These are phyloP conservation scores for Bambusicola thoracicus DNA, from an alignment of 2,113 vertebrate species.

Conservation along the genomic window DNA sequence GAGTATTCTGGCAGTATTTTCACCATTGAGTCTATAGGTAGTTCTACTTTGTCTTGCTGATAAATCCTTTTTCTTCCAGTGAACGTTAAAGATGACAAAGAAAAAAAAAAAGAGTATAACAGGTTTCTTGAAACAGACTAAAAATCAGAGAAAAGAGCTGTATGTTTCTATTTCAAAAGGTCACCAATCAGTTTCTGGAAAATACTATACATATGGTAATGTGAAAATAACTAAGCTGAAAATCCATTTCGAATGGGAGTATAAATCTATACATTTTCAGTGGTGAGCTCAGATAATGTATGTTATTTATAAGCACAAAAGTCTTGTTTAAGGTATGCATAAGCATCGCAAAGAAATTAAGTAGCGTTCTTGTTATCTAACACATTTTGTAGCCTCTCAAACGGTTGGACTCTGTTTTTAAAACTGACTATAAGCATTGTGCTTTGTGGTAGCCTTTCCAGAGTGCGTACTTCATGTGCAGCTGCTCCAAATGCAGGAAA, in stretches of 20 bases:
- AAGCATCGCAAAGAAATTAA: conserved; percentile 16
- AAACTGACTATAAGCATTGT: neutral
- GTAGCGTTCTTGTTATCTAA: neutral
- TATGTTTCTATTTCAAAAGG: neutral
- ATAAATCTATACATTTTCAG: conserved; percentile 34
- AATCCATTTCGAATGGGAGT: neutral
- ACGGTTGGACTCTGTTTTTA: conserved; percentile 33
- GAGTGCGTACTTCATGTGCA: neutral
- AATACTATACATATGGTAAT: neutral
- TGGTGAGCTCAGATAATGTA: neutral
- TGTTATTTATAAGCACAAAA: neutral
- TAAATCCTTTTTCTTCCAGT: neutral
- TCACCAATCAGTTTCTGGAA: conserved; percentile 1
- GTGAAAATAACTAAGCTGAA: conserved; percentile 48
- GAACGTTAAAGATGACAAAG: neutral
- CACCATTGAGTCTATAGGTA: accelerated
- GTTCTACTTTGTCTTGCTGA: neutral
- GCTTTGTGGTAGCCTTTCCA: neutral
- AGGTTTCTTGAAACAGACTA: neutral
- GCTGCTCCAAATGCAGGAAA: neutral
- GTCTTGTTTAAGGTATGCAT: neutral
- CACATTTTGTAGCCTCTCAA: neutral
- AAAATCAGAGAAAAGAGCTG: neutral
- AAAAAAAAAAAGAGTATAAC: neutral
- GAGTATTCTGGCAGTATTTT: neutral